These are phyloP conservation scores for Macrostomum cliftonense DNA, from an alignment of 2,888 invertebrate genomes.

Conservation along the genomic window DNA sequence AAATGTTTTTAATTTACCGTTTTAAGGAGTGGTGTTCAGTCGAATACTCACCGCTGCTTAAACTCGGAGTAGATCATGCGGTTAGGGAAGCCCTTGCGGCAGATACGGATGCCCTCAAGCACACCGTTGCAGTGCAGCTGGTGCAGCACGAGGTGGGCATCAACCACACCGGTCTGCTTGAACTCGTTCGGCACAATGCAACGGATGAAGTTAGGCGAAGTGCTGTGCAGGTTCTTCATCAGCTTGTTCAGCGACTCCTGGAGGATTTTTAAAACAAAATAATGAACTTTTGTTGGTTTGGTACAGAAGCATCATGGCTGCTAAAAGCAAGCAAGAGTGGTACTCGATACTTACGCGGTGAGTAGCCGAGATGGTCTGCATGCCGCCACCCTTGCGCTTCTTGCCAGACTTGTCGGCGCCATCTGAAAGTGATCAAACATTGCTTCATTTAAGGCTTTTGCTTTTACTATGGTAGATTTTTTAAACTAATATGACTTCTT, in stretches of 20 bases:
- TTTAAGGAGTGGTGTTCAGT: too few relatives aligned
- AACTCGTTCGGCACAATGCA: slow-evolving; percentile 89
- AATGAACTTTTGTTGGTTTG: slow-evolving; percentile 41
- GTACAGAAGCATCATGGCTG: not conserved
- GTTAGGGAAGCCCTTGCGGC: slow-evolving; percentile 98
- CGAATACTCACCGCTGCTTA: slow-evolving; percentile 50
- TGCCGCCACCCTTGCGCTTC: slow-evolving; percentile 88
- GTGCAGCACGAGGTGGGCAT: slow-evolving; percentile 95
- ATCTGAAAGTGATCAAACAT: not conserved
- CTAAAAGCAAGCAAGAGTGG: not conserved
- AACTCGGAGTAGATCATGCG: slow-evolving; percentile 99
- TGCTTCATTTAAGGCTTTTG: not conserved
- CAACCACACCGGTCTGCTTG: slow-evolving; percentile 56
- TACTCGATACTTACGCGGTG: slow-evolving; percentile 45
- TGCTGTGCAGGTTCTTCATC: slow-evolving; percentile 84
- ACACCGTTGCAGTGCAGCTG: slow-evolving; percentile 99
- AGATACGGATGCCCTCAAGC: slow-evolving; percentile 99
- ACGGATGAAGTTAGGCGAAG: slow-evolving; percentile 97
- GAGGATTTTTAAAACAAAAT: not conserved
- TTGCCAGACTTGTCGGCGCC: slow-evolving; percentile 43
- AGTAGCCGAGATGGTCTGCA: slow-evolving; percentile 94
- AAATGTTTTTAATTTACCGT: too few relatives aligned
- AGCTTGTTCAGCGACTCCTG: slow-evolving; percentile 60
- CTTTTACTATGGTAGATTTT: too few relatives aligned
- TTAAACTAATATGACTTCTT: too few relatives aligned